These are phyloP conservation scores for Eugnorisma glareosa DNA, from an alignment of 2,888 invertebrate species.

Conservation along the genomic window DNA sequence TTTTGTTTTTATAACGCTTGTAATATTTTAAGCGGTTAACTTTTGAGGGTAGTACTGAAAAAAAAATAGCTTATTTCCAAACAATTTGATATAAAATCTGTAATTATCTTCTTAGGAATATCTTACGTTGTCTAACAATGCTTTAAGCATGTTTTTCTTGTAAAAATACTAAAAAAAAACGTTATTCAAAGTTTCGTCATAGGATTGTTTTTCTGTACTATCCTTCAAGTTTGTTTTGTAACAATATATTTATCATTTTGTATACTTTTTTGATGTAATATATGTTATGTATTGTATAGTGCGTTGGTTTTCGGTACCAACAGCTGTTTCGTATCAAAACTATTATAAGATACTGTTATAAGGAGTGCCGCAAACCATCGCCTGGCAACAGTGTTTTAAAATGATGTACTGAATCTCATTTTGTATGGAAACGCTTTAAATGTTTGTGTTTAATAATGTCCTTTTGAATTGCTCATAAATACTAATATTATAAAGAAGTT, in stretches of 20 bases:
- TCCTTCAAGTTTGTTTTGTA: conserved; percentile 55
- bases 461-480: background rate
- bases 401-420: conserved; percentile 66
- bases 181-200: conserved; percentile 18
- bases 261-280: conserved; percentile 65
- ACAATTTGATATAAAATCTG: conserved; percentile 33
- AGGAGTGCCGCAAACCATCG: conserved; percentile 2
- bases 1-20: conserved; percentile 60
- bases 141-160: conserved; percentile 45
- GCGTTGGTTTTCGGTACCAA: conserved; percentile 26
- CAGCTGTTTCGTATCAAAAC: conserved; percentile 3
- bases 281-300: conserved; percentile 60
- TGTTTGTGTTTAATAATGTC: conserved; percentile 31
- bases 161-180: conserved; percentile 46
- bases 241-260: conserved; percentile 68
- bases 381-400: conserved; percentile 65
- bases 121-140: conserved; percentile 31
- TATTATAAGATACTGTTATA: background rate
- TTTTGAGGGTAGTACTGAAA: conserved; percentile 20
- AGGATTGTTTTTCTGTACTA: conserved; percentile 21
- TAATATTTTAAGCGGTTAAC: conserved; percentile 59
- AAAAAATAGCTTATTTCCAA: conserved; percentile 32
- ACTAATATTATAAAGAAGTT: background rate
- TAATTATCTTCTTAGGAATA: conserved; percentile 42
- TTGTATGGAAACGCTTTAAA: conserved; percentile 52